Conservation (phyloP, 2,888 invertebrate genomes). For the Heliconius erato region DNA sequence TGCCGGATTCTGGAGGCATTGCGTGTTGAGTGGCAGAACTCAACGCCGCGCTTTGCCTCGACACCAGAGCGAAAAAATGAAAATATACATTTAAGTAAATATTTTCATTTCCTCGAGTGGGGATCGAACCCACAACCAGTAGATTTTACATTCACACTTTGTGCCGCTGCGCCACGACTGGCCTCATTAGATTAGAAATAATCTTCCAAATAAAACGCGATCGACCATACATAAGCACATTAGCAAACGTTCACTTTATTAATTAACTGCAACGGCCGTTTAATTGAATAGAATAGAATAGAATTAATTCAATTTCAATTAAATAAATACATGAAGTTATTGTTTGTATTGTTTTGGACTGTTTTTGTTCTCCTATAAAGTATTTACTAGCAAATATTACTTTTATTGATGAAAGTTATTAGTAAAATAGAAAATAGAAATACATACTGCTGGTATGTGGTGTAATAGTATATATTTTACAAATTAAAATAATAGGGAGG, state of each 20-base stretch:
- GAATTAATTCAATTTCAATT: constrained; percentile 2
- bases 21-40: too few relatives aligned
- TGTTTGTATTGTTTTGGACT: constrained; percentile 2
- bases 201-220: neutral
- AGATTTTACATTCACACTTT: too few relatives aligned
- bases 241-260: constrained; percentile 23
- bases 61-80: too few relatives aligned
- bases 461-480: neutral
- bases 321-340: constrained; percentile 6
- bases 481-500: neutral
- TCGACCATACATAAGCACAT: neutral
- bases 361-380: neutral
- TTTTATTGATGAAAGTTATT: neutral
- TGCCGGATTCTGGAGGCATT: too few relatives aligned
- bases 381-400: neutral
- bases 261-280: constrained; percentile 9
- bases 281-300: constrained; percentile 1
- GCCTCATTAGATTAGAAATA: neutral
- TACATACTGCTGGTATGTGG: too few relatives aligned
- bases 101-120: too few relatives aligned
- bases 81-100: too few relatives aligned
- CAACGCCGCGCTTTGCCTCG: too few relatives aligned
- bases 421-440: too few relatives aligned
- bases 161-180: too few relatives aligned
- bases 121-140: too few relatives aligned